Base-by-base conservation (phyloP, 2,888 invertebrate genomes). In the Zelleria hepariella region DNA sequence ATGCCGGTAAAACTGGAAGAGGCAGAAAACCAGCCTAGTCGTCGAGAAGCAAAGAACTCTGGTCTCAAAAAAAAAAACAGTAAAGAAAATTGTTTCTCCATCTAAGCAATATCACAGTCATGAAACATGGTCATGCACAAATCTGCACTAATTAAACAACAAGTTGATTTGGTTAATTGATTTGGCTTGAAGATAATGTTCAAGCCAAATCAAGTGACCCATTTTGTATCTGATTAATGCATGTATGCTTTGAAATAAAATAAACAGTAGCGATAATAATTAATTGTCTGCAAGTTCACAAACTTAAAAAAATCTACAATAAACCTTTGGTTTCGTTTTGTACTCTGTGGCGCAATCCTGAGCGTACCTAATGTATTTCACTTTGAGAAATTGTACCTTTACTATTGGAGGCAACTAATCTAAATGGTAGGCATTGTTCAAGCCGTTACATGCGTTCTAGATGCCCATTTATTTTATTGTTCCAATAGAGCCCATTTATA, bases 351-450 rank as follows among this genome's bases (percentile, higher is more conserved):
- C 7, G 10, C 24, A 5, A 53, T 24, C 53, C 53, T 25, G 53
- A 24, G n/a, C 24, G 53, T 53, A 53, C 24, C 26, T 23, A 25
- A 53, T 53, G 53, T 53, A 53, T 53, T 53, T 53, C 53, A 23
- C 53, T 53, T 53, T 53, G 53, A 25, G 23, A 25, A 53, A 53
- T 53, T 24, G 15, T 23, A 53, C 51, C 49, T 51, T 20, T 21
- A 42, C 32, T 42, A 42, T 42, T 42, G 32, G 32, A 42, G 32
- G 32, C 32, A 42, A 42, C 15, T 42, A 42, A 42, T 42, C 32
- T 42, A 42, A 42, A 42, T 42, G 32, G 32, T 42, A 15, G 32
- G 32, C 32, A 42, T 42, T 42, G 32, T 42, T 42, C 32, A 42
- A 10, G 10, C 15, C 15, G 32, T 42, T 42, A 42, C 32, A 42